Percentiles rank a stretch among this genome's conserved stretches.
Conservation (phyloP, 2,888 invertebrate genomes). For the Trissolcus brochymenae region DNA sequence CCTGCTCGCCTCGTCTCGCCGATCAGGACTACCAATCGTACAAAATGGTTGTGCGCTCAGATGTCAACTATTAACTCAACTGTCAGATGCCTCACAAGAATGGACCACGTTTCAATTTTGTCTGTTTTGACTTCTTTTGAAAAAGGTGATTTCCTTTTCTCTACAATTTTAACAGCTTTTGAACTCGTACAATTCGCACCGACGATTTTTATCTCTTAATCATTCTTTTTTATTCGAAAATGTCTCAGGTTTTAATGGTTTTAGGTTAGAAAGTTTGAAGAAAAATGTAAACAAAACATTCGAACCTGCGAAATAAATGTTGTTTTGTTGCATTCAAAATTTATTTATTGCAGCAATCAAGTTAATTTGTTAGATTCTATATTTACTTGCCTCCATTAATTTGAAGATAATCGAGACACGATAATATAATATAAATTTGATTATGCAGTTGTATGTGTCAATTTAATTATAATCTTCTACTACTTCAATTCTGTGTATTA, state of each 20-base stretch:
- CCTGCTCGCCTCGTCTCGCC: too few species aligned
- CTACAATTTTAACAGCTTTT: too few species aligned
- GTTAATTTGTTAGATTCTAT: too few species aligned
- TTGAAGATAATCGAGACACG: background rate
- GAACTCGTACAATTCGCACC: too few species aligned
- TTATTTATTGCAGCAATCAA: too few species aligned
- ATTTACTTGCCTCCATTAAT: background rate
- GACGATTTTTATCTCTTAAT: too few species aligned
- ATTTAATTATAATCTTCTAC: too few species aligned
- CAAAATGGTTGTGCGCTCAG: constrained; percentile 1
- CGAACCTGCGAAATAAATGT: background rate
- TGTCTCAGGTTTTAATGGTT: too few species aligned
- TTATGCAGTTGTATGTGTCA: background rate
- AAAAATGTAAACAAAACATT: background rate
- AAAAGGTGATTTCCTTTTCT: constrained; percentile 3
- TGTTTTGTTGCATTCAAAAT: background rate
- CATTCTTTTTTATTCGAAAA: too few species aligned
- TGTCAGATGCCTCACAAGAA: background rate
- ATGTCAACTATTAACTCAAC: background rate
- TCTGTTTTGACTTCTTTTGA: constrained; percentile 15
- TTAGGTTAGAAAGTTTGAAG: background rate
- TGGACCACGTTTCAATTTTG: constrained; percentile 6
- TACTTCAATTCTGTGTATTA: too few species aligned
- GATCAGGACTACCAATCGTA: constrained; percentile 9
- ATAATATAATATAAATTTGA: background rate